Percentiles rank a stretch among this genome's conserved stretches.
phyloP scores from a whole-genome alignment of 30 jellyfish, hydroid and myxozoan genomes.

The Sanderia malayensis region DNA sequence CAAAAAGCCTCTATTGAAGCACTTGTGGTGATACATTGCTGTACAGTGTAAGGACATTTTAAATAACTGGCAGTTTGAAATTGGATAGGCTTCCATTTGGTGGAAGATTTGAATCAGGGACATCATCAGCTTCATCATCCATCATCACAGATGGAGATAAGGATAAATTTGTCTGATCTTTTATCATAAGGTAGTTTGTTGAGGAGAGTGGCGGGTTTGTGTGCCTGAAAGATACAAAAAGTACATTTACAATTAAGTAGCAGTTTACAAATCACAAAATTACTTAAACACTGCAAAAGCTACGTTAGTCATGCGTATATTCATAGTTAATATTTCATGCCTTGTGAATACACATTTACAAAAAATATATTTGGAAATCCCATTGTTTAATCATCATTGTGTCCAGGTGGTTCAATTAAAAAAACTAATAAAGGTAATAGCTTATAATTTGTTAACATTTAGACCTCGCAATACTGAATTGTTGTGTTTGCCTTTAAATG shows the following conservation, averaged over 20 bases:
- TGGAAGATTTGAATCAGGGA: not conserved
- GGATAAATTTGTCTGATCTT: slow-evolving; percentile 5
- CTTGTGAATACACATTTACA: no score
- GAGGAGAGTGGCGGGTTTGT: slow-evolving; percentile 8
- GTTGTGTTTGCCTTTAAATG: no score
- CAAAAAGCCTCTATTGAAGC: not conserved
- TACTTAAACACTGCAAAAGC: no score
- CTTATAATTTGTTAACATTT: no score
- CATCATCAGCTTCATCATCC: slow-evolving; percentile 13
- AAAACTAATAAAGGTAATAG: no score
- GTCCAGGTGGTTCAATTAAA: no score
- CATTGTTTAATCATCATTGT: no score
- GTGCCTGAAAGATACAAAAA: not conserved
- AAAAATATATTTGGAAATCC: no score
- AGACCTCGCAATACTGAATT: no score
- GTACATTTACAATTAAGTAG: not conserved
- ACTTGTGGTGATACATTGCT: not conserved
- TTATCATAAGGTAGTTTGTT: not conserved
- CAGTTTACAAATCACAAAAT: no score
- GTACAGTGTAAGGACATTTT: not conserved
- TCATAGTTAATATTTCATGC: no score
- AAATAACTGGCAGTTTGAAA: not conserved
- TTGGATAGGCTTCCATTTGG: slow-evolving; percentile 26
- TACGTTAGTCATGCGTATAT: no score
- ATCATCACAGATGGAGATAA: slow-evolving; percentile 19